Base-by-base conservation (phyloP, 2,113 vertebrate genomes). In the Cynoglossus semilaevis region DNA sequence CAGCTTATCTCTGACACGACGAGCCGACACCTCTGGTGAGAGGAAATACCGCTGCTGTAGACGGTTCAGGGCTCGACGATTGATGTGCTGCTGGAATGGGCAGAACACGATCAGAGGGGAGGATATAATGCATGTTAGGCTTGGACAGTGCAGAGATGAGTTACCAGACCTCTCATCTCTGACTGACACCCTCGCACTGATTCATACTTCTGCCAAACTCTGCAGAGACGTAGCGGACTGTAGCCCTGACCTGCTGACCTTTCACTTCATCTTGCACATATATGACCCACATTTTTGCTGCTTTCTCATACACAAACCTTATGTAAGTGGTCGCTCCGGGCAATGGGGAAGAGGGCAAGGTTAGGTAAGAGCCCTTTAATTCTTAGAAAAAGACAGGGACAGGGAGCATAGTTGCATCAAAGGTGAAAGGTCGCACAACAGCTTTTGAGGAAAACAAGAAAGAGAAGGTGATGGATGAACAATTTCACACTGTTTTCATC, bases 21-120 rank as follows among this genome's bases (percentile, higher is more conserved):
- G 4, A 10, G 37, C 2, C 15, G 16, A 62, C 15, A 61, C 14
- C 51, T 16, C 15, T n/a, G 12, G 19, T 1, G 36, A 19, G 47
- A 18, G 16, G 45, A 56, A 67, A 63, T 22, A 49, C 13, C 16
- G 1, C 15, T 5, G 15, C 52, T 22, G 49, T 17, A 17, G 44
- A 49, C 7, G 42, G 9, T 57, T 7, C 15, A 9, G 13, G 34
- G 9, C 2, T 46, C 63, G 67, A 74, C 42, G 15, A 29, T 29
- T 29, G 63, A 74, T 15, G 42, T 65, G 72, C 15, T 5, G 50
- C 19, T 41, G 19, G n/a, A 59, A 51, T 29, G 19, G 34, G 58
- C 55, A 35, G 19, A 68, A 76, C 47, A 34, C 1, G 52, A 66
- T 68, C 61, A 51, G 67, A 77, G 54, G n/a, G 51, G 77, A 59